These are phyloP conservation scores for Oryzias dopingdopingensis DNA, from an alignment of 2,797 vertebrate genomes.

Conservation along the genomic window DNA sequence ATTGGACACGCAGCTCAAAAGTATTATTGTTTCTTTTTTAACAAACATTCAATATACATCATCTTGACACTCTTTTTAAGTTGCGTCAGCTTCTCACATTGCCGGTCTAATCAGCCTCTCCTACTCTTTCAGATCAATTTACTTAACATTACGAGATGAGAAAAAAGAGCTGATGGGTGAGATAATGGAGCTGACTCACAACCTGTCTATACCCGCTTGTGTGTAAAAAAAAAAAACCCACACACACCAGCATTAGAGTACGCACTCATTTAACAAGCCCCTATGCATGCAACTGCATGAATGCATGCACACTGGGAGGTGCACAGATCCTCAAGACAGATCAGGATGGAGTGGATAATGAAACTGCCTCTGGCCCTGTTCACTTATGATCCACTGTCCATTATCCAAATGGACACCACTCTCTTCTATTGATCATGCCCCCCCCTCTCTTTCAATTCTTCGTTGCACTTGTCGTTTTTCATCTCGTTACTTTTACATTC, in stretches of 20 bases:
- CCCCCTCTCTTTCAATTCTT: slow-evolving; percentile 71
- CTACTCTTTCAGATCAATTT: slow-evolving; percentile 69
- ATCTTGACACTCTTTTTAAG: slow-evolving; percentile 47
- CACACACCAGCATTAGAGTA: slow-evolving; percentile 10
- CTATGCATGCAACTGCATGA: slow-evolving; percentile 29
- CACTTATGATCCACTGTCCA: slow-evolving; percentile 86
- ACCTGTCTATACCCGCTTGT: slow-evolving; percentile 41
- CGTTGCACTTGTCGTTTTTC: slow-evolving; percentile 82
- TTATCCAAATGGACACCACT: slow-evolving; percentile 93
- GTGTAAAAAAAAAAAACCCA: slow-evolving; percentile 9
- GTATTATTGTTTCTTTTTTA: slow-evolving; percentile 48
- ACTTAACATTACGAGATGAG: slow-evolving; percentile 71
- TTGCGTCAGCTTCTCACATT: slow-evolving; percentile 54
- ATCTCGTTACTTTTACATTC: slow-evolving; percentile 79
- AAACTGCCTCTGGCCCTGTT: slow-evolving; percentile 81
- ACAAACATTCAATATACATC: slow-evolving; percentile 43
- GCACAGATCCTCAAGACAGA: slow-evolving; percentile 31
- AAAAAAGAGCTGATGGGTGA: slow-evolving; percentile 63
- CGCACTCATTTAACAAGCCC: slow-evolving; percentile 13
- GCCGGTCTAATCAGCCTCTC: slow-evolving; percentile 51
- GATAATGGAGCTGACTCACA: slow-evolving; percentile 70
- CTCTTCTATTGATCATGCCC: slow-evolving; percentile 86
- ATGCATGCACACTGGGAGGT: slow-evolving; percentile 13
- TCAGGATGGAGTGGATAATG: slow-evolving; percentile 79
- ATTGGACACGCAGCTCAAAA: slow-evolving; percentile 38